Percentiles rank a stretch among this genome's conserved stretches.
phyloP scores from a whole-genome alignment of 1,140 invertebrate species.

The Achroia grisella region DNA sequence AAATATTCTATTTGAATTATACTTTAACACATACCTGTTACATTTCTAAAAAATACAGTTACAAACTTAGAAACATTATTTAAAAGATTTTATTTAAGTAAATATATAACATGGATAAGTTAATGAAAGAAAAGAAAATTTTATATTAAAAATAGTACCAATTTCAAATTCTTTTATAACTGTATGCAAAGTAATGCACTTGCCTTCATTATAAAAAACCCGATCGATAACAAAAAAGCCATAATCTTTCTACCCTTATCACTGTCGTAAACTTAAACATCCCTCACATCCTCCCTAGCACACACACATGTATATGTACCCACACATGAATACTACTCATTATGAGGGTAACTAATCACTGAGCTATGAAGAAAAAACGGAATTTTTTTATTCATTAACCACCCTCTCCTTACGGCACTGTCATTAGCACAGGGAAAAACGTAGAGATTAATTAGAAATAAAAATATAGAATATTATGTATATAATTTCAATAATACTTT shows the following conservation, averaged over 20 bases:
- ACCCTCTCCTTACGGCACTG: slow-evolving; percentile 58
- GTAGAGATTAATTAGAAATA: slow-evolving; percentile 14
- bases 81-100: no score
- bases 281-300: slow-evolving; percentile 17
- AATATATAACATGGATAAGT: no score
- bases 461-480: neutral
- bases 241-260: slow-evolving; percentile 1
- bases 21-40: no score
- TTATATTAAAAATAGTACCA: no score
- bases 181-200: no score
- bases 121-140: no score
- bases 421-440: slow-evolving; percentile 20
- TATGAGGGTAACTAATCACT: slow-evolving; percentile 72
- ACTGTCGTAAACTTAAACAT: slow-evolving; percentile 1
- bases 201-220: neutral
- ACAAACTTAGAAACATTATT: no score
- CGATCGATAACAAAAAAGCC: neutral
- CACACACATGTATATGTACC: slow-evolving; percentile 25
- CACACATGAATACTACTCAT: slow-evolving; percentile 43
- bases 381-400: slow-evolving; percentile 73
- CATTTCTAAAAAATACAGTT: no score
- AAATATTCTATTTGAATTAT: no score
- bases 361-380: slow-evolving; percentile 58
- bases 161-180: no score
- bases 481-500: neutral